These are phyloP conservation scores for Diarsia dahlii DNA, from an alignment of 2,888 invertebrate genomes.

Conservation along the genomic window DNA sequence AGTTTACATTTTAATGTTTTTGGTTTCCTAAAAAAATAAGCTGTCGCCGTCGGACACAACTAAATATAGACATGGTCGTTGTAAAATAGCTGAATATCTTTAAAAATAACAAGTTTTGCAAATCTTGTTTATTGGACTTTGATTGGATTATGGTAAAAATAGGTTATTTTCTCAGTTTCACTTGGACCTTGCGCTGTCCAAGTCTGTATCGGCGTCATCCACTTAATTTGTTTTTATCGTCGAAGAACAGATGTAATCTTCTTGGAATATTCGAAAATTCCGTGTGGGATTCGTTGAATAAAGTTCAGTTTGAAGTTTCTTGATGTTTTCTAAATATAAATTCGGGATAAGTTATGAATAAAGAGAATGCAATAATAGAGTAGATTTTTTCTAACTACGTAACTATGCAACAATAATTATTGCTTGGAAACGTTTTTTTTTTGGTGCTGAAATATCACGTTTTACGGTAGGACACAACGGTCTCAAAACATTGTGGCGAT, in stretches of 20 bases:
- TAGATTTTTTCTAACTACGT: too few relatives aligned
- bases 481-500: too few relatives aligned
- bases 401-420: too few relatives aligned
- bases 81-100: background rate
- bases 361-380: too few relatives aligned
- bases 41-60: too few relatives aligned
- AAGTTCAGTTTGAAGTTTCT: background rate
- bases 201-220: background rate
- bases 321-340: background rate
- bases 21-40: too few relatives aligned
- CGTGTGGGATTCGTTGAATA: background rate
- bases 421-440: too few relatives aligned
- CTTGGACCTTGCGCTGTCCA: background rate
- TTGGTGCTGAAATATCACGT: too few relatives aligned
- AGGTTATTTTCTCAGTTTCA: background rate
- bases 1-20: too few relatives aligned
- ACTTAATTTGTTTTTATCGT: conserved; percentile 1
- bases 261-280: background rate
- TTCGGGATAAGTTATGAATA: too few relatives aligned
- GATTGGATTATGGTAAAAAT: conserved; percentile 7
- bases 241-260: background rate
- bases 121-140: conserved; percentile 30
- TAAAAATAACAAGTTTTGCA: background rate
- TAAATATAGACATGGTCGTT: background rate
- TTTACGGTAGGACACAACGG: too few relatives aligned